Base-by-base conservation (phyloP, 2,888 invertebrate species). In the Ecliptopera silaceata region DNA sequence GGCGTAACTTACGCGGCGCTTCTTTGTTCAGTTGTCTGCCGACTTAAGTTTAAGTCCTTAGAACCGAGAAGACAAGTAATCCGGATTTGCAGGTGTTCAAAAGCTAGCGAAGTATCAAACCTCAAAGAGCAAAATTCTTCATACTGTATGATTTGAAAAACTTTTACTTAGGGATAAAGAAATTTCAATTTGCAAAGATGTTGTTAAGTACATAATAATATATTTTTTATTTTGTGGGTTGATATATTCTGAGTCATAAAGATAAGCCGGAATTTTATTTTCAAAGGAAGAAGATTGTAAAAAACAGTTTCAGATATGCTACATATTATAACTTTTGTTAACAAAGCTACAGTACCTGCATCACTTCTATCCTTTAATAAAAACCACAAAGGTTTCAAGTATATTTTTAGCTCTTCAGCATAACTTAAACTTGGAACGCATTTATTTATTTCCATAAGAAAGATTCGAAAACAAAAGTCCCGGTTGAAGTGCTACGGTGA, bases 21-120 rank as follows among this genome's bases (percentile, higher is more conserved):
- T 61, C 66, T 71, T 64, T 69, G 71, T 69, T 69, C 70, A 72
- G 64, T 68, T 65, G 53, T 52, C 50, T 52, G 62, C 61, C 65
- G 51, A 56, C 59, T 59, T 59, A 59, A 55, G 46, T 55, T 61
- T 42, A 58, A 61, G 61, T 54, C 52, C 44, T 47, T 39, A 45
- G 57, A 46, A 59, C 56, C 50, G 34, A 42, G 31, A 56, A 44
- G 50, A 43, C 52, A 66, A 62, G 63, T 72, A 69, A 77, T 71
- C 68, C 64, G 62, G 69, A 66, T 74, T 74, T 69, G 52, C 51
- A 60, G 57, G 61, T 64, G 63, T 68, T 68, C 61, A 56, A 56
- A 42, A 62, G 55, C 61, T 56, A 60, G 54, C 56, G 34, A 54
- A 56, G 59, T 60, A 43, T 49, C 49, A 61, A 60, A 55, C 38